Evolutionary conservation across 2,888 invertebrate genomes (phyloP).

Genomic region (Congeria kusceri): DNA sequence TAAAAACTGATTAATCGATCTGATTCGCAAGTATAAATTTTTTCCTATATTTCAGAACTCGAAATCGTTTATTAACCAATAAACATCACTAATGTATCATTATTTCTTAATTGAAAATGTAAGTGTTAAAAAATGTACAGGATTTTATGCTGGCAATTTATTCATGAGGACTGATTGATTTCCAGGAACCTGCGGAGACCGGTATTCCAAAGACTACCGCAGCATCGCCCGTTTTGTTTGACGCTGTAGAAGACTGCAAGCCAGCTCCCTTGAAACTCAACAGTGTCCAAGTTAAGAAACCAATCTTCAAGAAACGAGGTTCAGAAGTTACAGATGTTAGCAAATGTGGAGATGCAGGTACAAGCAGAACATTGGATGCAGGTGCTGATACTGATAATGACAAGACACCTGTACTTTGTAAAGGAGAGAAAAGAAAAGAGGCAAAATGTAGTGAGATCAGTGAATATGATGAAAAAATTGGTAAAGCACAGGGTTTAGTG

Average conservation of each 20-base stretch:
- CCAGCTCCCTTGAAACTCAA: background rate
- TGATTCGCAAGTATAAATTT: too few relatives aligned
- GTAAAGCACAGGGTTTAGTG: too few relatives aligned
- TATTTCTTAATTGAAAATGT: too few relatives aligned
- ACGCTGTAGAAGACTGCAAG: background rate
- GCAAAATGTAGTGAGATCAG: conserved; percentile 29
- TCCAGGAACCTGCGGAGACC: too few relatives aligned
- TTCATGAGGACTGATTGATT: too few relatives aligned
- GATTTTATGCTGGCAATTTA: too few relatives aligned
- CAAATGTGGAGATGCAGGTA: background rate
- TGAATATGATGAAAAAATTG: background rate
- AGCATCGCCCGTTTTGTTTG: conserved; percentile 28
- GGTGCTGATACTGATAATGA: conserved; percentile 3
- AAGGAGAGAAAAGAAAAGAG: conserved; percentile 5
- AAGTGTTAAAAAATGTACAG: too few relatives aligned
- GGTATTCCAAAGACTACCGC: background rate
- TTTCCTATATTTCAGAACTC: too few relatives aligned
- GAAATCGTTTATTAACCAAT: too few relatives aligned
- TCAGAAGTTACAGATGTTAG: conserved; percentile 1
- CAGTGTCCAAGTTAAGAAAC: conserved; percentile 17
- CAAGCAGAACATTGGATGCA: conserved; percentile 2
- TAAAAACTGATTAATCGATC: too few relatives aligned
- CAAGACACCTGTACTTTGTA: background rate
- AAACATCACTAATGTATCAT: too few relatives aligned
- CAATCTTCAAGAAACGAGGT: conserved; percentile 26